phyloP scores from a whole-genome alignment of 2,797 vertebrate genomes.

The Myioborus melanocephalus region DNA sequence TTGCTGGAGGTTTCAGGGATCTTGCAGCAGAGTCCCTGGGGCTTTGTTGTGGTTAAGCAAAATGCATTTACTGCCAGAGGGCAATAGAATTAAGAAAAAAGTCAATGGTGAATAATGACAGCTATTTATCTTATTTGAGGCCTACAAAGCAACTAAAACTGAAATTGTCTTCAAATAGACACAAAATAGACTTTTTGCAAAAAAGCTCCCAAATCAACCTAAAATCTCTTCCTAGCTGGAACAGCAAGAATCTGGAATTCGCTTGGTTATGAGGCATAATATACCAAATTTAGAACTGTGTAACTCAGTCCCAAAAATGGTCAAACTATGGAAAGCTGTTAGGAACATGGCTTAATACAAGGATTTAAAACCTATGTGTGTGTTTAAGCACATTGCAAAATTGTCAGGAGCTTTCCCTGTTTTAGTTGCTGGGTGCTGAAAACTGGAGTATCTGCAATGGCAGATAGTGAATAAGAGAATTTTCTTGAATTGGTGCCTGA shows the following conservation, averaged over 20 bases:
- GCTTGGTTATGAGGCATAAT: not conserved
- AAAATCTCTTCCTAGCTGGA: not conserved
- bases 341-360: not conserved
- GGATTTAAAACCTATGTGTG: not conserved
- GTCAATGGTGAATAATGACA: not conserved
- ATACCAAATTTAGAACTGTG: not conserved
- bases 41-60: not conserved
- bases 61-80: not conserved
- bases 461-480: not conserved
- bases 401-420: not conserved
- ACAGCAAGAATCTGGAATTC: not conserved
- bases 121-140: conserved; percentile 8
- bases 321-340: not conserved
- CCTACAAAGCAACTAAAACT: not conserved
- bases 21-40: not conserved
- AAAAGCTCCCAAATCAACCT: not conserved
- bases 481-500: conserved; percentile 34
- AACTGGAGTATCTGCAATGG: not conserved
- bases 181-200: not conserved
- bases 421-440: not conserved
- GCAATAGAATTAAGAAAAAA: conserved; percentile 16
- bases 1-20: not conserved
- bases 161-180: not conserved
- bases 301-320: not conserved
- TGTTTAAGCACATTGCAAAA: not conserved